Evolutionary conservation across 2,797 vertebrate genomes (phyloP).

Genomic region (Hydrocynus forskahlii): DNA sequence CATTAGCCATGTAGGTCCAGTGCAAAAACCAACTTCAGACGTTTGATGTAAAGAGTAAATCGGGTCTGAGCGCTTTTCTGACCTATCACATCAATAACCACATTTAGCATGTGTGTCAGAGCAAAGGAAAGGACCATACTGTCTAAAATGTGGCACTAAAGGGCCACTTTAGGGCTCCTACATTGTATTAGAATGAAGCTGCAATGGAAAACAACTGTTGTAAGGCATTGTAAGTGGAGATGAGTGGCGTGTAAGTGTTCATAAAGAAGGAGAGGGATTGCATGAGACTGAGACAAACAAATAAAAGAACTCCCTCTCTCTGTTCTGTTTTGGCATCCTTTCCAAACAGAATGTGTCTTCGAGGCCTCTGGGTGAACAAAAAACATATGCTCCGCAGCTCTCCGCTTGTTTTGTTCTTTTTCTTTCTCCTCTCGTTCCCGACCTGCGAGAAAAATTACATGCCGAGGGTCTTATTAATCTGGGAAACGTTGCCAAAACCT

Average conservation of each 20-base stretch:
- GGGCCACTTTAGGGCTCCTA: neutral
- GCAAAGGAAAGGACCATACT: neutral
- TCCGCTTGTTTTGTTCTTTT: conserved; percentile 31
- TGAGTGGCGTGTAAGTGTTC: conserved; percentile 9
- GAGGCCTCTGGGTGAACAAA: conserved; percentile 36
- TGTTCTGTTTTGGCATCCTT: conserved; percentile 28
- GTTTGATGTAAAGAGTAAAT: neutral
- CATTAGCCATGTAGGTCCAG: too few relatives aligned
- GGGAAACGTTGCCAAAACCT: conserved; percentile 44
- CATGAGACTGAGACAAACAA: conserved; percentile 37
- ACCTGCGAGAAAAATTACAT: conserved; percentile 40
- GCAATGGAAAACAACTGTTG: conserved; percentile 24
- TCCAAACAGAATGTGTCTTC: conserved; percentile 38
- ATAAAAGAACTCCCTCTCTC: neutral
- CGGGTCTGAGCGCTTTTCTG: neutral
- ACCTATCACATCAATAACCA: neutral
- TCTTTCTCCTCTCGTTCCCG: conserved; percentile 25
- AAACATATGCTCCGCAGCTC: conserved; percentile 50
- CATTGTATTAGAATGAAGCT: neutral
- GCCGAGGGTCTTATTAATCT: conserved; percentile 47
- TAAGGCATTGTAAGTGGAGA: conserved; percentile 23
- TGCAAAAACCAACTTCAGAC: too few relatives aligned
- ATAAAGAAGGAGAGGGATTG: conserved; percentile 21
- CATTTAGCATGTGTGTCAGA: neutral
- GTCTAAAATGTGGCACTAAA: neutral